These are phyloP conservation scores for Drosophila erecta DNA, from an alignment of 1,140 invertebrate species.

Conservation along the genomic window DNA sequence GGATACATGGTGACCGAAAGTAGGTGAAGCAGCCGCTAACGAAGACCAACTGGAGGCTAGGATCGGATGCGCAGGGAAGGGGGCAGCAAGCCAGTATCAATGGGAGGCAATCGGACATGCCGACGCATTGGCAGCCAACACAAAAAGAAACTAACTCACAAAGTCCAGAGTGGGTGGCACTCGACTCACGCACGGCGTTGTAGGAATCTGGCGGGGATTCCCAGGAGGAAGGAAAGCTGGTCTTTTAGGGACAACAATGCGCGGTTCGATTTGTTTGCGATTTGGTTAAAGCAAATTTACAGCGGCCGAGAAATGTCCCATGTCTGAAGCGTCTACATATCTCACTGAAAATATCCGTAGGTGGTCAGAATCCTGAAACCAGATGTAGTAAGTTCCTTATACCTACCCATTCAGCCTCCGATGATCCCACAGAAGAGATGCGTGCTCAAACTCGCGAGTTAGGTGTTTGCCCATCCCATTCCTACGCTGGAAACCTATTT, in stretches of 20 bases:
- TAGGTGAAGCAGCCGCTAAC: constrained; percentile 71
- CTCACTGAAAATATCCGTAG: constrained; percentile 34
- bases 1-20: constrained; percentile 63
- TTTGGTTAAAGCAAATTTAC: constrained; percentile 72
- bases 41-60: constrained; percentile 11
- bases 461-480: constrained; percentile 7
- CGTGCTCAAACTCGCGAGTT: constrained; percentile 47
- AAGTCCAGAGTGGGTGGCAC: constrained; percentile 54
- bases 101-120: constrained; percentile 74
- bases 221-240: neutral
- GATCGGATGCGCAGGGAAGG: neutral
- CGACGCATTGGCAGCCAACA: constrained; percentile 74
- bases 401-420: neutral
- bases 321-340: constrained; percentile 16
- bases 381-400: neutral
- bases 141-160: constrained; percentile 34
- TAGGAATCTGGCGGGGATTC: constrained; percentile 1
- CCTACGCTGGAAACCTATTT: constrained; percentile 39
- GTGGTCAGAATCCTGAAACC: constrained; percentile 45
- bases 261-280: constrained; percentile 73
- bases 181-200: constrained; percentile 53
- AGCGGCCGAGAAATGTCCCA: constrained; percentile 40
- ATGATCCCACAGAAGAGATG: constrained; percentile 18
- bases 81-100: constrained; percentile 49
- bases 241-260: constrained; percentile 69